Conservation (phyloP, 2,888 invertebrate species). For the Hydriomena furcata region DNA sequence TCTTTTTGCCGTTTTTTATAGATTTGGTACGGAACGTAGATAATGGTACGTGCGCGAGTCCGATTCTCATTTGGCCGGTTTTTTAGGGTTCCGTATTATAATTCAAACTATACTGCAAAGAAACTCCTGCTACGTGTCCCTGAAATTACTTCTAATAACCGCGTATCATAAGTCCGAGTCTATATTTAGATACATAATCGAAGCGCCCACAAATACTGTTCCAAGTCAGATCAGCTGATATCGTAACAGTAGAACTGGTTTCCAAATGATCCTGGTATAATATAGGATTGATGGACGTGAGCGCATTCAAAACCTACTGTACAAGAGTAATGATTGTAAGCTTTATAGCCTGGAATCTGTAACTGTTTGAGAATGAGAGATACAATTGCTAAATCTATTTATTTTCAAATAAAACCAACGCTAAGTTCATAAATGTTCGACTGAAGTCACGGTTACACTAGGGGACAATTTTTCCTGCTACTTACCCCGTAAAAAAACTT, state of each 20-base stretch:
- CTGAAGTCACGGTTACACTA: too few species aligned
- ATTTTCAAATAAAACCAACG: too few species aligned
- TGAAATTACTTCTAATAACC: constrained; percentile 9
- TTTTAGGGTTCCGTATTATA: too few species aligned
- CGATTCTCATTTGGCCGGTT: too few species aligned
- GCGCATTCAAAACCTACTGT: not conserved
- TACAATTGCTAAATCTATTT: too few species aligned
- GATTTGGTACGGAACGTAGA: too few species aligned
- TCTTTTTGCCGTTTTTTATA: too few species aligned
- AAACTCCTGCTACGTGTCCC: not conserved
- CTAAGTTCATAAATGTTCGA: too few species aligned
- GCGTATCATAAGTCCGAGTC: not conserved
- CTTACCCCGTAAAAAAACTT: too few species aligned
- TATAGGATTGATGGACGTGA: constrained; percentile 15
- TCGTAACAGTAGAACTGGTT: constrained; percentile 20
- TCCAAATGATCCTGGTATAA: constrained; percentile 17
- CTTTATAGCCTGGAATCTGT: not conserved
- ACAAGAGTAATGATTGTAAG: constrained; percentile 8
- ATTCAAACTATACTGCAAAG: not conserved
- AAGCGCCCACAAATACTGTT: constrained; percentile 5
- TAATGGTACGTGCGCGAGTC: too few species aligned
- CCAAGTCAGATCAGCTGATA: constrained; percentile 13
- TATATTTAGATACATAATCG: constrained; percentile 12
- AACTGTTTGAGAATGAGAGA: not conserved
- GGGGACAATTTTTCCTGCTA: too few species aligned